Evolutionary conservation across 1,140 invertebrate genomes (phyloP).

Genomic region (Eueides isabella): DNA sequence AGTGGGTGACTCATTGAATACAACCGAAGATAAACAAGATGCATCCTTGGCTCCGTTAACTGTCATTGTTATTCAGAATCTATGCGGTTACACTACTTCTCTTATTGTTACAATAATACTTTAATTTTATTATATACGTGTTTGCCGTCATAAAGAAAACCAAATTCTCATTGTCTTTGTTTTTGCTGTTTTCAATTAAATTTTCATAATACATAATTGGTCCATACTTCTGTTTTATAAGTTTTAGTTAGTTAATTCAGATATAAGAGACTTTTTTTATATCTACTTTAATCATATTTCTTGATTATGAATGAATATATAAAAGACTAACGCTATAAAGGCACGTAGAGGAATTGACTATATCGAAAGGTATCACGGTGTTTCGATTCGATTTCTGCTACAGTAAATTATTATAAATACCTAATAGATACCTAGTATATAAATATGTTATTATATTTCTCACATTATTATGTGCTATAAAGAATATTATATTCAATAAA

Average conservation of each 20-base stretch:
- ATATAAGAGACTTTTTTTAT: not conserved
- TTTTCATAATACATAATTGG: not conserved
- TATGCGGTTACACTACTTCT: not conserved
- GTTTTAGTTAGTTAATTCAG: not conserved
- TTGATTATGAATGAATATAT: not conserved
- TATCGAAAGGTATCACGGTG: no score
- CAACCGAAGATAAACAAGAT: constrained; percentile 36
- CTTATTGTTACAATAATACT: constrained; percentile 9
- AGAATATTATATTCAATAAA: no score
- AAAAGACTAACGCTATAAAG: not conserved
- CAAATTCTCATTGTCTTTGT: not conserved
- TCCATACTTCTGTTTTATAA: not conserved
- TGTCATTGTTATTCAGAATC: constrained; percentile 17
- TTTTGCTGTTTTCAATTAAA: not conserved
- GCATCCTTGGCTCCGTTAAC: constrained; percentile 41
- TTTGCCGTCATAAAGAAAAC: not conserved
- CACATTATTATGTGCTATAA: no score
- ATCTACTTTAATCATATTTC: not conserved
- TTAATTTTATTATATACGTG: not conserved
- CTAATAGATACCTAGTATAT: not conserved
- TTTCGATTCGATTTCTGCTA: not conserved
- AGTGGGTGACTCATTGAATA: constrained; percentile 37
- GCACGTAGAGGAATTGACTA: no score
- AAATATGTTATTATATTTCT: no score
- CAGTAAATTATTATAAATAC: not conserved